Evolutionary conservation across 92 coral and sea anemone species (phyloP).

Genomic region (Phenganax marumi): DNA sequence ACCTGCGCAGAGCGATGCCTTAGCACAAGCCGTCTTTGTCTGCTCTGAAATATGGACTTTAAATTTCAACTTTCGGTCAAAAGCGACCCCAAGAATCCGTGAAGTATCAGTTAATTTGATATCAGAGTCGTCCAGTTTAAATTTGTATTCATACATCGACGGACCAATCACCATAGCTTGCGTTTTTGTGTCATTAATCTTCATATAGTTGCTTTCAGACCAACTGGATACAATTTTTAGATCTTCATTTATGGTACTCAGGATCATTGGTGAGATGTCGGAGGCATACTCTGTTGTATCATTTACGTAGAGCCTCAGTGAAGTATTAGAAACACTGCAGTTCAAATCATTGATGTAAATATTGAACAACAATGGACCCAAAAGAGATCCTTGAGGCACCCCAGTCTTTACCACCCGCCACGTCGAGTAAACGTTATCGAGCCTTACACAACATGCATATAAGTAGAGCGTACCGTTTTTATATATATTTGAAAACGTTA

Average conservation of each 20-base stretch:
- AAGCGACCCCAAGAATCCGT: constrained; percentile 56
- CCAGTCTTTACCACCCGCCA: constrained; percentile 35
- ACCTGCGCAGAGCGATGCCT: constrained; percentile 26
- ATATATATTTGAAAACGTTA: no score
- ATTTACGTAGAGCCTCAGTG: not conserved
- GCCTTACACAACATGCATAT: no score
- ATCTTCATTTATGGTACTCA: constrained; percentile 17
- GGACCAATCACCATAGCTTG: constrained; percentile 37
- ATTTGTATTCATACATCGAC: constrained; percentile 32
- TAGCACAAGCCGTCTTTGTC: no score
- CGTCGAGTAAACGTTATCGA: constrained; percentile 26
- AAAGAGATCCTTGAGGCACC: constrained; percentile 46
- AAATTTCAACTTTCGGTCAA: constrained; percentile 40
- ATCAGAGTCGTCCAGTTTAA: constrained; percentile 32
- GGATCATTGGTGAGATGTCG: constrained; percentile 30
- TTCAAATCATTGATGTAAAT: no score
- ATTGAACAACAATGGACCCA: constrained; percentile 39
- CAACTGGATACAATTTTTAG: constrained; percentile 21
- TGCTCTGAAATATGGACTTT: constrained; percentile 45
- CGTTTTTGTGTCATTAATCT: constrained; percentile 26
- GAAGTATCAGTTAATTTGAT: constrained; percentile 44
- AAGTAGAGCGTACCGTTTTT: no score
- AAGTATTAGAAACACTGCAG: constrained; percentile 19
- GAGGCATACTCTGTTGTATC: constrained; percentile 28
- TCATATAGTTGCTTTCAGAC: constrained; percentile 23